Conservation (phyloP, 2,113 vertebrate genomes). For the Nerophis lumbriciformis region DNA sequence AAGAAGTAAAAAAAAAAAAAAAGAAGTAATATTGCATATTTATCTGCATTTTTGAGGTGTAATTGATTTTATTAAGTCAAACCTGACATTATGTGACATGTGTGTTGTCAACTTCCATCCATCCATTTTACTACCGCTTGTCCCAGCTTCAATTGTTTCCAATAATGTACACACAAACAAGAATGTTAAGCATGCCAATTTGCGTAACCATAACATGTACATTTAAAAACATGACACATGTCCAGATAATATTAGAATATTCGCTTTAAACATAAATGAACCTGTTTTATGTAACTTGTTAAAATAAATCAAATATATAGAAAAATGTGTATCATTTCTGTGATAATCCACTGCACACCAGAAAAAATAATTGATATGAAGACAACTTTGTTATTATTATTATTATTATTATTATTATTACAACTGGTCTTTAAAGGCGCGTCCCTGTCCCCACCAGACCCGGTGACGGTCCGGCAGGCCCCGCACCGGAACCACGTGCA, state of each 20-base stretch:
- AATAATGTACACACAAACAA: too few species aligned
- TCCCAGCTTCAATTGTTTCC: too few species aligned
- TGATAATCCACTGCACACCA: too few species aligned
- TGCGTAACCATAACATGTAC: too few species aligned
- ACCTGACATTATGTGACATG: slow-evolving; percentile 53
- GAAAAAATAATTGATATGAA: too few species aligned
- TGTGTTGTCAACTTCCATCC: background rate
- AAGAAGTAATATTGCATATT: too few species aligned
- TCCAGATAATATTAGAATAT: background rate
- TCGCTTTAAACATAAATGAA: background rate
- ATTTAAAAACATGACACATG: background rate
- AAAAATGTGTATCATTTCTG: background rate
- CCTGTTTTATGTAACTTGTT: too few species aligned
- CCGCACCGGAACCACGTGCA: slow-evolving; percentile 79
- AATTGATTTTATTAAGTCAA: slow-evolving; percentile 53
- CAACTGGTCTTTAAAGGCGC: background rate
- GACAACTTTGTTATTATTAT: too few species aligned
- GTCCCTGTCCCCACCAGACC: slow-evolving; percentile 62
- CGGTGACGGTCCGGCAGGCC: slow-evolving; percentile 76
- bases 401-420: too few species aligned
- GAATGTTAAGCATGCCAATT: too few species aligned
- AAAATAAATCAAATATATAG: background rate
- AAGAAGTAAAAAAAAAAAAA: too few species aligned
- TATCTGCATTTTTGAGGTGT: background rate
- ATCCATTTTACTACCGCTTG: too few species aligned